Evolutionary conservation across 2,888 invertebrate species (phyloP).

Genomic region (Clepsis dumicolana): DNA sequence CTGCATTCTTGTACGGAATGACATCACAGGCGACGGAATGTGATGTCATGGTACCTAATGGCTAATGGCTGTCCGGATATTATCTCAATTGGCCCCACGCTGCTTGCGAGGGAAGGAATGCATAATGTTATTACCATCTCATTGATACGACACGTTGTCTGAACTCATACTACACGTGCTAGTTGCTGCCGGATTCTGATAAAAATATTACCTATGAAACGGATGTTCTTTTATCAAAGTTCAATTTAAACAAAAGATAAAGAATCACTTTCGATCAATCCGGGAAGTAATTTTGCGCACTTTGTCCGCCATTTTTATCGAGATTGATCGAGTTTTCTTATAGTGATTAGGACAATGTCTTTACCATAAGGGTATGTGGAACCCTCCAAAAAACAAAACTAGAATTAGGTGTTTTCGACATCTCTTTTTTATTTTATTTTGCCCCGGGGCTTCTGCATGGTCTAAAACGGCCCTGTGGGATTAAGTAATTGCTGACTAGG

Average conservation of each 20-base stretch:
- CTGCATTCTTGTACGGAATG: conserved; percentile 46
- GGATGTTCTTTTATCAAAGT: conserved; percentile 26
- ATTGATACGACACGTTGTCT: conserved; percentile 34
- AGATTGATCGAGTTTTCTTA: too few relatives aligned
- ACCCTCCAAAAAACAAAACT: too few relatives aligned
- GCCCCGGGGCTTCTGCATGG: too few relatives aligned
- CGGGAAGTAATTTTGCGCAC: neutral
- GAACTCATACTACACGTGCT: neutral
- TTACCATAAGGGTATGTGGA: too few relatives aligned
- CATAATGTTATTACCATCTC: conserved; percentile 39
- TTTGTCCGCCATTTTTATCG: too few relatives aligned
- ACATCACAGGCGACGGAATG: conserved; percentile 58
- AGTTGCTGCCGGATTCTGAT: conserved; percentile 8
- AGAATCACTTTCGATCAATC: neutral
- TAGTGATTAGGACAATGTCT: too few relatives aligned
- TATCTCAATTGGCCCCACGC: conserved; percentile 62
- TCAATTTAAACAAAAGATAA: conserved; percentile 5
- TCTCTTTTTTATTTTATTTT: too few relatives aligned
- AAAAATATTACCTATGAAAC: conserved; percentile 44
- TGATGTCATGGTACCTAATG: conserved; percentile 62
- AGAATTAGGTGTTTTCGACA: too few relatives aligned
- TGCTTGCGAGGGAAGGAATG: conserved; percentile 44
- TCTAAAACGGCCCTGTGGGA: too few relatives aligned
- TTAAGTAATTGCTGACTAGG: too few relatives aligned
- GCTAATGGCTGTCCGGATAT: conserved; percentile 58